Conservation (phyloP, 2,888 invertebrate genomes). For the Fragum fragum region DNA sequence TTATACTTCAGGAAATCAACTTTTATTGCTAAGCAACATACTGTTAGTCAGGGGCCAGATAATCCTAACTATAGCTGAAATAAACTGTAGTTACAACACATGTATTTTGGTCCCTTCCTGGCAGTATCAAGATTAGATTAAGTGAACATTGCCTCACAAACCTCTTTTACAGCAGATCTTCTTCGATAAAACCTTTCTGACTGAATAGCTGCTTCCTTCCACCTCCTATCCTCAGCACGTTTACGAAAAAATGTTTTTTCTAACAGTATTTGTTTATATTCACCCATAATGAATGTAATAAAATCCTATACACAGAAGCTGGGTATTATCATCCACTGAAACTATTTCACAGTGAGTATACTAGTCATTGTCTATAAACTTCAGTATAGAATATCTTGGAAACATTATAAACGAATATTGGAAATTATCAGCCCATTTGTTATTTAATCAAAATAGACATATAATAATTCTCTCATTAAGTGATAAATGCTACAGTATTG, state of each 20-base stretch:
- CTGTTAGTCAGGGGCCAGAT: no score
- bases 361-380: no score
- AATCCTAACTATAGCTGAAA: no score
- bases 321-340: no score
- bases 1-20: no score
- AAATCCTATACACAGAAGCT: constrained; percentile 12
- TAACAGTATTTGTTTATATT: constrained; percentile 28
- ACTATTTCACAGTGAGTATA: no score
- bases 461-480: background rate
- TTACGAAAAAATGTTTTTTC: constrained; percentile 43
- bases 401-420: background rate
- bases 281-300: constrained; percentile 32
- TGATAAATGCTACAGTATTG: no score
- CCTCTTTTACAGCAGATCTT: constrained; percentile 71
- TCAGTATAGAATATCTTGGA: background rate
- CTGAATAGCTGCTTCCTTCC: constrained; percentile 55
- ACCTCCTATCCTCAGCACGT: constrained; percentile 49
- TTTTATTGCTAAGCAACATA: no score
- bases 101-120: no score
- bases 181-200: constrained; percentile 60
- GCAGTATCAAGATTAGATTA: no score
- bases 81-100: no score
- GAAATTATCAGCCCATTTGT: constrained; percentile 1
- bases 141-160: no score
- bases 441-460: background rate